phyloP scores from a whole-genome alignment of 2,113 vertebrate genomes.

The Turdus rufiventris region DNA sequence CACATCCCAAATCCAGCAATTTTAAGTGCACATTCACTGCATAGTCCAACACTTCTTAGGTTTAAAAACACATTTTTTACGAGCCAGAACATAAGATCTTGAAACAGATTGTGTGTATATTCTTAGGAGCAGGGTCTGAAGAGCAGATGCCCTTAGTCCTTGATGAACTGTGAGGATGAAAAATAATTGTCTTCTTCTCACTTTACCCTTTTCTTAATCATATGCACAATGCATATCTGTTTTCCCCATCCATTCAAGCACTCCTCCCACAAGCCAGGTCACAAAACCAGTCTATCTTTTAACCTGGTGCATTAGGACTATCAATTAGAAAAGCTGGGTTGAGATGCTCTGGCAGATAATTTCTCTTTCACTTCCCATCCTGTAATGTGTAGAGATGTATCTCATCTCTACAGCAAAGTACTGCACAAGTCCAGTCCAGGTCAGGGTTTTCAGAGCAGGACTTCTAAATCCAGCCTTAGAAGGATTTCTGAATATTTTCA shows the following conservation, averaged over 20 bases:
- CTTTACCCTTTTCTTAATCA: not conserved
- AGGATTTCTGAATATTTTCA: not conserved
- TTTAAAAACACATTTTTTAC: conserved; percentile 22
- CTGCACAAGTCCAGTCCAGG: not conserved
- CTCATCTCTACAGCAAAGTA: not conserved
- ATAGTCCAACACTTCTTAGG: conserved; percentile 32
- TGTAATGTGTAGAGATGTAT: not conserved
- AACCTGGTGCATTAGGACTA: not conserved
- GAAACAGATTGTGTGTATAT: not conserved
- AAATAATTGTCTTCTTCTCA: not conserved
- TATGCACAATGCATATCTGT: not conserved
- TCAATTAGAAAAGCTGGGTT: not conserved
- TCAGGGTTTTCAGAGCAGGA: not conserved
- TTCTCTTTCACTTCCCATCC: not conserved
- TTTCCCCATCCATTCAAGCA: not conserved
- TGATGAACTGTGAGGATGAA: not conserved
- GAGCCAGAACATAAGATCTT: not conserved
- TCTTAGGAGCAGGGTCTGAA: not conserved
- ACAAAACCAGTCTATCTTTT: not conserved
- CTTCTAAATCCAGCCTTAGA: not conserved
- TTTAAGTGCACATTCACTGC: conserved; percentile 47
- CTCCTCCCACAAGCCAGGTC: not conserved
- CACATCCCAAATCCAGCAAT: conserved; percentile 1
- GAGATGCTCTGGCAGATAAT: not conserved
- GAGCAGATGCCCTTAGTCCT: not conserved